A percentile compares a stretch with the other conserved stretches of the same genome.
These are phyloP conservation scores for Poicephalus gulielmi DNA, from an alignment of 2,113 vertebrate genomes.

Conservation along the genomic window DNA sequence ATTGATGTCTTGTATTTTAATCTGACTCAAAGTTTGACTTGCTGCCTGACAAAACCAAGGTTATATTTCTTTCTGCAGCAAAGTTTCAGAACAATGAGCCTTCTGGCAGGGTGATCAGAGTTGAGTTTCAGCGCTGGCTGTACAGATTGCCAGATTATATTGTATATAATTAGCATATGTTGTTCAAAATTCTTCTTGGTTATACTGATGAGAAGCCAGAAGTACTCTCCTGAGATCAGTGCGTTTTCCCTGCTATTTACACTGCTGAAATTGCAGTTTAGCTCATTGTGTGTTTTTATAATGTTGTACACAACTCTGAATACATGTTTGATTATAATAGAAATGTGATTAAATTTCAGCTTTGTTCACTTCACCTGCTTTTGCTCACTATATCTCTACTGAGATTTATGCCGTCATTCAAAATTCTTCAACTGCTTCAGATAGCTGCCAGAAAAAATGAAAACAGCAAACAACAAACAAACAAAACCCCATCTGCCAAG, in stretches of 20 bases:
- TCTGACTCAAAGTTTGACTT: not conserved
- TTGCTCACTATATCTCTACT: constrained; percentile 13
- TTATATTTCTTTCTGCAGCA: not conserved
- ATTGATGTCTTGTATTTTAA: not conserved
- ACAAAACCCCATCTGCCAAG: constrained; percentile 36
- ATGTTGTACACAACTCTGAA: constrained; percentile 45
- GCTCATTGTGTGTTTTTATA: constrained; percentile 45
- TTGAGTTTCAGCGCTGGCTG: not conserved
- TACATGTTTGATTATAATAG: constrained; percentile 56
- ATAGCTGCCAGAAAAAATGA: constrained; percentile 42
- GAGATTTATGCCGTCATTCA: constrained; percentile 16
- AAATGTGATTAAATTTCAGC: constrained; percentile 63
- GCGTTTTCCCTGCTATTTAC: constrained; percentile 56
- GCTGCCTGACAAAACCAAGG: not conserved
- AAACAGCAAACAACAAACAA: constrained; percentile 37
- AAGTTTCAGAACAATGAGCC: not conserved
- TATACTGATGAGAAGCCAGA: constrained; percentile 36
- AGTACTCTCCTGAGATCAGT: constrained; percentile 50
- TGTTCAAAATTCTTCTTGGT: constrained; percentile 19
- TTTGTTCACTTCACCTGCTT: constrained; percentile 57
- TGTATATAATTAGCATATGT: constrained; percentile 51
- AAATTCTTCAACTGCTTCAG: constrained; percentile 35
- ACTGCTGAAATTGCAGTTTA: constrained; percentile 52
- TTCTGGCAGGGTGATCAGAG: constrained; percentile 46
- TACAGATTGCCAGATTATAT: constrained; percentile 45